Evolutionary conservation across 2,797 vertebrate species (phyloP), one percentile per base, ranked within the genome.

Genomic region (Bradypodion ventrale): DNA sequence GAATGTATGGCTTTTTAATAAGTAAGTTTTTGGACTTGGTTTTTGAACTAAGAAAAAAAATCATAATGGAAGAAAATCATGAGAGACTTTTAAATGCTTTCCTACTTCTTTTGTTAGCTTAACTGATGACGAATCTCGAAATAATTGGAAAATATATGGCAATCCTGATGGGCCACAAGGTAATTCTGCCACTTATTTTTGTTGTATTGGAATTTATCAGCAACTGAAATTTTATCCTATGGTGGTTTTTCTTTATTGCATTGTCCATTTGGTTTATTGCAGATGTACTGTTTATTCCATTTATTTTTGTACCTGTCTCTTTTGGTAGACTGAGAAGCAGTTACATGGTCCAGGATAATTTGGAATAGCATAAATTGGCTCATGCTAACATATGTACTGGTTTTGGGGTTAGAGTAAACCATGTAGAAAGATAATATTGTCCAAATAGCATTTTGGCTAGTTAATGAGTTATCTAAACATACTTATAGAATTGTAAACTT

Each of bases 131-230:
- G 97, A 98, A 91, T 98, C 98, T 1, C 95, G 97, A 82, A 96
- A 96, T 91, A 99, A 99, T 92, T 98, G 97, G 99, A 96, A 98
- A 95, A 95, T 91, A 49, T 98, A 97, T 89, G 99, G 99, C 62
- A 99, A 99, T 96, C 99, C 99, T 81, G 99, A 99, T 89, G 99
- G 99, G 46, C 99, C 98, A 80, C 97, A 97, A 97, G 98, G 99
- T 99, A 95, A 89, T 60, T 27, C 40, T 70, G 9, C 23, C 23
- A 4, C 23, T 42, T 62, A 44, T 46, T 69, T 9, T 46, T 52
- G 3, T 76, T 70, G 5, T 19, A 21, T 52, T 6, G 4, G 49
- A 56, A 37, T 49, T 59, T 70, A n/a, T 69, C 13, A 63, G 12
- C 25, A 21, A 8, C 19, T 0, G 10, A 66, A 23, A 4, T 75